Evolutionary conservation across 2,113 vertebrate species (phyloP).

Genomic region (Myrmecophaga tridactyla): DNA sequence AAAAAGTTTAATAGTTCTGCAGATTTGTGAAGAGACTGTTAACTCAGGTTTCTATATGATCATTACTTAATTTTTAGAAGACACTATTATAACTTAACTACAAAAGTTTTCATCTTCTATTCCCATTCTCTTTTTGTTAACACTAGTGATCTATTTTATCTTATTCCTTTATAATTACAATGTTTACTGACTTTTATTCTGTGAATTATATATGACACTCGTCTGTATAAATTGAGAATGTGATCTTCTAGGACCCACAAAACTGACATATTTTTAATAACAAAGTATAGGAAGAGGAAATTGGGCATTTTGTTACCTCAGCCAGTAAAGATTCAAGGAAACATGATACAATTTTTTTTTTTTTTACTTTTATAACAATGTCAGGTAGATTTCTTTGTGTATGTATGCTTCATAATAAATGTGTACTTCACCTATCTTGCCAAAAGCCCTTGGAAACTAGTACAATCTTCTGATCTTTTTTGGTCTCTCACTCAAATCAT

Average conservation of each 20-base stretch:
- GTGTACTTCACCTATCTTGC: conserved; percentile 15
- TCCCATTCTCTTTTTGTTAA: not conserved
- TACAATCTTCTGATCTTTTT: conserved; percentile 24
- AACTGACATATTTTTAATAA: not conserved
- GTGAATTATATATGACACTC: not conserved
- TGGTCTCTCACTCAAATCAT: conserved; percentile 13
- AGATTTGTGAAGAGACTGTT: not conserved
- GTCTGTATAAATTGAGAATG: not conserved
- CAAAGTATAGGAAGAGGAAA: not conserved
- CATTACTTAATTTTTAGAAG: not conserved
- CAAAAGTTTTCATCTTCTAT: not conserved
- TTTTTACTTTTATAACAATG: conserved; percentile 43
- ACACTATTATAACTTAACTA: not conserved
- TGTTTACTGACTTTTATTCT: not conserved
- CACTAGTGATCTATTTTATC: not conserved
- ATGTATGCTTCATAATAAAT: conserved; percentile 54
- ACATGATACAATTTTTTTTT: not conserved
- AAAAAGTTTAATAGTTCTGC: not conserved
- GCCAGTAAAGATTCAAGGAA: not conserved
- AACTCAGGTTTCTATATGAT: conserved; percentile 6
- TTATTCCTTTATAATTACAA: not conserved
- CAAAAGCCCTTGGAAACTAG: not conserved
- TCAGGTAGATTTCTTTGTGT: conserved; percentile 23
- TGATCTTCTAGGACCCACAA: not conserved
- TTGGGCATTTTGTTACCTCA: conserved; percentile 7